Conservation (phyloP, 2,888 invertebrate genomes). For the Ischnura elegans region DNA sequence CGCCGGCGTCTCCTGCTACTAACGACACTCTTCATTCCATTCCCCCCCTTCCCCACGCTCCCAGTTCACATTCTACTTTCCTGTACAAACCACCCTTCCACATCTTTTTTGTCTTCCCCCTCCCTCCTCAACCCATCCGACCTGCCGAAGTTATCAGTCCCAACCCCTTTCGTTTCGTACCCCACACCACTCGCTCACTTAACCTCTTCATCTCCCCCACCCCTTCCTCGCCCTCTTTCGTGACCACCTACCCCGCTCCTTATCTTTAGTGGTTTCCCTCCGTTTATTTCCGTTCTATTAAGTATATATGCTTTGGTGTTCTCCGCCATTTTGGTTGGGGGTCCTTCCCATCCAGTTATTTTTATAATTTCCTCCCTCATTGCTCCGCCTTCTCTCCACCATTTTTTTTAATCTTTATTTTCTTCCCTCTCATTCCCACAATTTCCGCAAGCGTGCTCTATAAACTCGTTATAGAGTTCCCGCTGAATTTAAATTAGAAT, state of each 20-base stretch:
- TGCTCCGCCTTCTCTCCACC: not conserved
- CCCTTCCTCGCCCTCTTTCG: not conserved
- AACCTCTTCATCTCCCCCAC: not conserved
- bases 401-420: not conserved
- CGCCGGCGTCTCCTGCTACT: constrained; percentile 59
- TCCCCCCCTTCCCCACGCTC: not conserved
- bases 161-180: too few species aligned
- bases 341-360: not conserved
- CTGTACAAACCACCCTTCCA: not conserved
- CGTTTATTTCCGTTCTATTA: not conserved
- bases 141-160: not conserved
- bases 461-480: constrained; percentile 1
- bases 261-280: not conserved
- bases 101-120: not conserved
- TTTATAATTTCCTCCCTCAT: not conserved
- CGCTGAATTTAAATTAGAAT: not conserved
- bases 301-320: not conserved
- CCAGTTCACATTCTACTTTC: not conserved
- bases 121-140: not conserved
- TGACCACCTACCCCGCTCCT: too few species aligned
- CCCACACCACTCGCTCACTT: not conserved
- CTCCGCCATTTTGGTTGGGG: not conserved
- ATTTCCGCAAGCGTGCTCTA: not conserved
- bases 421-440: not conserved
- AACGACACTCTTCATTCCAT: constrained; percentile 53